Conservation (phyloP, 2,888 invertebrate genomes). For the Allophyes oxyacanthae region DNA sequence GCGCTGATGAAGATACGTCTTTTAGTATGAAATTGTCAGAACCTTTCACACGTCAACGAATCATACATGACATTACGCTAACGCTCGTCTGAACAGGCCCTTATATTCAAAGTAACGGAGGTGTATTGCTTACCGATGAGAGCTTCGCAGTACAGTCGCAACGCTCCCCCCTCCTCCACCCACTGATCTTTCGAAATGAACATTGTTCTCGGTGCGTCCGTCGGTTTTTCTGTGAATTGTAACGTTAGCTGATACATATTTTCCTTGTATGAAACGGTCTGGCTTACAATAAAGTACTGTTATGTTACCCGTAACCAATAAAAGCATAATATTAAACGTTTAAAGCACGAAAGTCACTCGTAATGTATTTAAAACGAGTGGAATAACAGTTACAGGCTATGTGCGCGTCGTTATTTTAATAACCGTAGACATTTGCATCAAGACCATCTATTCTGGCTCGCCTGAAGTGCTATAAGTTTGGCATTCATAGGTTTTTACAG, state of each 20-base stretch:
- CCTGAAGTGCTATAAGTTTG: constrained; percentile 20
- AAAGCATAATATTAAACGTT: constrained; percentile 23
- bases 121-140: constrained; percentile 90
- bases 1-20: too few relatives aligned
- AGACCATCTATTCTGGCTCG: constrained; percentile 38
- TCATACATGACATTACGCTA: too few relatives aligned
- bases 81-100: too few relatives aligned
- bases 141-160: constrained; percentile 93
- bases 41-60: too few relatives aligned
- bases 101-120: too few relatives aligned
- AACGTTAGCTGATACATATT: constrained; percentile 53
- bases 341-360: constrained; percentile 24
- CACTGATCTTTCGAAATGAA: constrained; percentile 91
- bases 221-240: constrained; percentile 89
- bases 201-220: constrained; percentile 90
- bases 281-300: constrained; percentile 33
- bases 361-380: constrained; percentile 33
- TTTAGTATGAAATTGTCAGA: too few relatives aligned
- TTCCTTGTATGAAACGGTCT: constrained; percentile 44
- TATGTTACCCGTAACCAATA: constrained; percentile 11
- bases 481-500: constrained; percentile 35
- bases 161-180: constrained; percentile 90
- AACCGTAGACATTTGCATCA: constrained; percentile 48
- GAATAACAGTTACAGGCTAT: constrained; percentile 44
- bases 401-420: constrained; percentile 51